Base-by-base conservation (phyloP, 1,140 invertebrate genomes). In the Uloborus diversus region DNA sequence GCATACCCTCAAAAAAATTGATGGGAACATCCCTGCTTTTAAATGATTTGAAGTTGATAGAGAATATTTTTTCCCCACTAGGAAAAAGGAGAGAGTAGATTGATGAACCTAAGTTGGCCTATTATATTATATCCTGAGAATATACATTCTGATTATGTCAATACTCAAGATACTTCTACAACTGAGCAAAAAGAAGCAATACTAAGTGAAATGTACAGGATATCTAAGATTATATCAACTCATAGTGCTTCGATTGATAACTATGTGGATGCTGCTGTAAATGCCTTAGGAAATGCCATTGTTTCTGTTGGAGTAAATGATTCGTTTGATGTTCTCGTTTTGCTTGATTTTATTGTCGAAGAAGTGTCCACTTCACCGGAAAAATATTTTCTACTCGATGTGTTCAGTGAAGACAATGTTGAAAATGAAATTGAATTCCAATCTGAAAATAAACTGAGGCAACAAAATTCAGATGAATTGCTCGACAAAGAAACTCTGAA, bases 71-170 rank as follows among this genome's bases (percentile, higher is more conserved):
- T n/a, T n/a, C n/a, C n/a, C n/a, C n/a, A n/a, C n/a, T n/a, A n/a
- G n/a, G n/a, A n/a, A n/a, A n/a, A n/a, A n/a, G n/a, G n/a, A n/a
- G n/a, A n/a, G n/a, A n/a, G n/a, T n/a, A n/a, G n/a, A n/a, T 59
- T 17, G n/a, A 37, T 61, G 37, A 25, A 4, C 4, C 47, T 73
- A 9, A 73, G 23, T 7, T 73, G 69, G 69, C 69, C 69, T 20
- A 5, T 73, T n/a, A 28, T 73, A 7, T 33, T 73, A 11, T 73
- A 73, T 42, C 69, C 69, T 13, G 27, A 23, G 3, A 73, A 73
- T 30, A 37, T 73, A 61, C 69, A 73, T 61, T 28, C 14, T n/a
- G 56, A 73, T 47, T 73, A 37, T 28, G 32, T 73, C 14, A 28
- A n/a, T 47, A 30, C n/a, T 73, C 17, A 4, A 61, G 30, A 7